Percentiles rank a stretch among this genome's conserved stretches.
Conservation (phyloP, 2,888 invertebrate genomes). For the Brenthis ino region DNA sequence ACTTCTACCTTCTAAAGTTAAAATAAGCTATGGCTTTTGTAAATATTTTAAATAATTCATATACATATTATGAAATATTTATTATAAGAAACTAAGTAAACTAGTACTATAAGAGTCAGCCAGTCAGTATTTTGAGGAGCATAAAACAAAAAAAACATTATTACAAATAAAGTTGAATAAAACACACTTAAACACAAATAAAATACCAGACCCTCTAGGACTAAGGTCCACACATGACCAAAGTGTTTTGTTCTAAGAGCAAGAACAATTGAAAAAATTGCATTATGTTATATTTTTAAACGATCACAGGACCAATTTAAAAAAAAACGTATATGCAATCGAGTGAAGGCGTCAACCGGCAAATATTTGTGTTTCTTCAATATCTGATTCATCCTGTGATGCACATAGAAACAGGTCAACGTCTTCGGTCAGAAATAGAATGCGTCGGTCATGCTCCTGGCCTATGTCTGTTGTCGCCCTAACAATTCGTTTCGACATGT, state of each 20-base stretch:
- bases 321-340: neutral
- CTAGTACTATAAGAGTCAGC: neutral
- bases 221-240: neutral
- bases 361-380: slow-evolving; percentile 36
- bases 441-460: slow-evolving; percentile 62
- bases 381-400: slow-evolving; percentile 58
- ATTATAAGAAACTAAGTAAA: neutral
- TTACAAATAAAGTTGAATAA: no score
- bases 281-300: no score
- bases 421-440: slow-evolving; percentile 73
- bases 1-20: slow-evolving; percentile 53
- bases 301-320: no score
- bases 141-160: no score
- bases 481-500: slow-evolving; percentile 69
- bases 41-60: slow-evolving; percentile 19
- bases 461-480: slow-evolving; percentile 71
- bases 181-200: neutral
- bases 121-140: neutral
- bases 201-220: slow-evolving; percentile 9
- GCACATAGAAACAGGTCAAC: slow-evolving; percentile 70
- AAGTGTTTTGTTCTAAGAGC: slow-evolving; percentile 9
- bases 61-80: neutral
- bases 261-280: slow-evolving; percentile 16
- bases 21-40: slow-evolving; percentile 47
- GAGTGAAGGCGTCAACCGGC: slow-evolving; percentile 13